A percentile compares a stretch with the other conserved stretches of the same genome.
Conservation (phyloP, 2,888 invertebrate genomes). For the Peribatodes rhomboidaria region DNA sequence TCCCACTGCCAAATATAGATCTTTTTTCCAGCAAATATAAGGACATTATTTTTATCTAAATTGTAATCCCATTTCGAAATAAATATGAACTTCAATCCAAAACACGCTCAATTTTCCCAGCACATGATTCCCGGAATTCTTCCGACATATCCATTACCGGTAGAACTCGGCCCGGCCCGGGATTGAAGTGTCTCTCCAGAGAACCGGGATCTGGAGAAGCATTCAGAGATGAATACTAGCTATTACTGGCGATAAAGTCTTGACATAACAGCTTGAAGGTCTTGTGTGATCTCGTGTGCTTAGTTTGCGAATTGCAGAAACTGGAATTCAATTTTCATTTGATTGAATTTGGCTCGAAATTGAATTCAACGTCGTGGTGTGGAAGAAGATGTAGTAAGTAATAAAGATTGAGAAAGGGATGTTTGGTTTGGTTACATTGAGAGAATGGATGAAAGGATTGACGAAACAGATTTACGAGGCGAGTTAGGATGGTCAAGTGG, state of each 20-base stretch:
- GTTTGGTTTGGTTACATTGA: no score
- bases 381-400: no score
- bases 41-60: not conserved
- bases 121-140: conserved; percentile 14
- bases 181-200: conserved; percentile 18
- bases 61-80: not conserved
- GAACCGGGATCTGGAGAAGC: not conserved
- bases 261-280: conserved; percentile 1
- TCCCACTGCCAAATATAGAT: no score
- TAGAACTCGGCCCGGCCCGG: not conserved
- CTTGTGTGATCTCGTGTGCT: conserved; percentile 1
- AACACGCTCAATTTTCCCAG: conserved; percentile 1
- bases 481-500: no score
- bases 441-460: no score
- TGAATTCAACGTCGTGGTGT: no score
- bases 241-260: conserved; percentile 6
- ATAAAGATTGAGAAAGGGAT: no score
- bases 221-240: conserved; percentile 3
- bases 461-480: no score
- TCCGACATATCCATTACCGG: conserved; percentile 23
- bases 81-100: not conserved
- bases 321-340: not conserved
- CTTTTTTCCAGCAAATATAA: no score
- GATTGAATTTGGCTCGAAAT: no score
- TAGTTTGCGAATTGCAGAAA: not conserved